Evolutionary conservation across 2,113 vertebrate species (phyloP).

Genomic region (Sinocyclocheilus rhinocerous): DNA sequence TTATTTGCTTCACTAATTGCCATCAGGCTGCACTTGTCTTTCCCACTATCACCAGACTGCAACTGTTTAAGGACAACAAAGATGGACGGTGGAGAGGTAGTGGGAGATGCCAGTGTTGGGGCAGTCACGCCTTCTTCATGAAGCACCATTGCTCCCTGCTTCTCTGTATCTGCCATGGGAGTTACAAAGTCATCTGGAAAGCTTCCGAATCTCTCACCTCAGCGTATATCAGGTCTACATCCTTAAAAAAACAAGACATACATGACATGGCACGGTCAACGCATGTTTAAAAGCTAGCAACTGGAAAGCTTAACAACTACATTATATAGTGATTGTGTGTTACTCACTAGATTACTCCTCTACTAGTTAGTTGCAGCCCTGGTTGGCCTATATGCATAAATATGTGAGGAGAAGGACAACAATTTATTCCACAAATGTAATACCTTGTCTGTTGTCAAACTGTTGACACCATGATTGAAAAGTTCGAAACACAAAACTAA

Average conservation of each 20-base stretch:
- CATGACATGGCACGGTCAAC: slow-evolving; percentile 40
- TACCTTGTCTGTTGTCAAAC: background rate
- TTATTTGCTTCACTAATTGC: slow-evolving; percentile 70
- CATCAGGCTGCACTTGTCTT: slow-evolving; percentile 76
- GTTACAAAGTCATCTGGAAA: slow-evolving; percentile 60
- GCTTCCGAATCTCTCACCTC: slow-evolving; percentile 41
- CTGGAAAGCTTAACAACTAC: background rate
- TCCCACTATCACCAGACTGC: slow-evolving; percentile 69
- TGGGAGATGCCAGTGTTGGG: slow-evolving; percentile 54
- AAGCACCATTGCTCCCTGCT: slow-evolving; percentile 72
- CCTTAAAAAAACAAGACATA: slow-evolving; percentile 66
- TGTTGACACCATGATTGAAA: background rate
- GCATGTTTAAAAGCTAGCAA: background rate
- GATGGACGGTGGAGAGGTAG: slow-evolving; percentile 71
- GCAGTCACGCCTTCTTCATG: slow-evolving; percentile 64
- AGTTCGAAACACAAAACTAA: background rate
- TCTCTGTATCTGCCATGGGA: slow-evolving; percentile 73
- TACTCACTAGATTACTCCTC: background rate
- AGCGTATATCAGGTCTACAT: slow-evolving; percentile 56
- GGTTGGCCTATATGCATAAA: background rate
- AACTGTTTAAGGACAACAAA: slow-evolving; percentile 80
- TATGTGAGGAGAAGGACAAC: background rate
- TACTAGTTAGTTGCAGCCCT: background rate
- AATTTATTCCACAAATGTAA: background rate
- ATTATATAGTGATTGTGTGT: background rate